phyloP scores from a whole-genome alignment of 2,797 vertebrate species.

The Anisognathus igniventris region DNA sequence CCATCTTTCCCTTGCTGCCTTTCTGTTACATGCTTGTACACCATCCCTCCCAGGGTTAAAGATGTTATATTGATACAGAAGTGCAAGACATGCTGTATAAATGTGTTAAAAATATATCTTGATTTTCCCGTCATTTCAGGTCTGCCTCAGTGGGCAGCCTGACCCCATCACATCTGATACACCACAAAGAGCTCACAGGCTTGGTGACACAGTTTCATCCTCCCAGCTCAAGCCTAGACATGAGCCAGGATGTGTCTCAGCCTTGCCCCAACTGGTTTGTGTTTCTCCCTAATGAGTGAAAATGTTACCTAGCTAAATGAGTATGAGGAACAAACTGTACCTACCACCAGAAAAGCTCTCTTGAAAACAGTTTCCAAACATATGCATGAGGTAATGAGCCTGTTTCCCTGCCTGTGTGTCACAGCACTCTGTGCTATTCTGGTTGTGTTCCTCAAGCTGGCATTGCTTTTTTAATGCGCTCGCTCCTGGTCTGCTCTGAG shows the following conservation, averaged over 20 bases:
- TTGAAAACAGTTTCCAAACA: conserved; percentile 44
- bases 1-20: background rate
- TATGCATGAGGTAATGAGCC: conserved; percentile 41
- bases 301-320: conserved; percentile 35
- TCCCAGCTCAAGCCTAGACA: background rate
- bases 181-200: background rate
- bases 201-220: background rate
- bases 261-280: background rate
- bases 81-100: background rate
- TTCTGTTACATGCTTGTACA: background rate
- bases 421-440: conserved; percentile 26
- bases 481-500: background rate
- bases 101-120: background rate
- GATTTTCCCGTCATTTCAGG: background rate
- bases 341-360: conserved; percentile 19
- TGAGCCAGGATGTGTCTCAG: background rate
- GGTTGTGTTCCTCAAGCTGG: conserved; percentile 23
- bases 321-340: conserved; percentile 34
- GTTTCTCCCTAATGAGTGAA: conserved; percentile 14
- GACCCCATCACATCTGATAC: background rate
- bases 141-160: background rate
- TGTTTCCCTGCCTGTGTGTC: conserved; percentile 29
- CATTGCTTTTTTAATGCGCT: background rate
- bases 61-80: background rate
- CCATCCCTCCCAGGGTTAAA: background rate